Base-by-base conservation (phyloP, 2,888 invertebrate species). In the Neoascia interrupta region DNA sequence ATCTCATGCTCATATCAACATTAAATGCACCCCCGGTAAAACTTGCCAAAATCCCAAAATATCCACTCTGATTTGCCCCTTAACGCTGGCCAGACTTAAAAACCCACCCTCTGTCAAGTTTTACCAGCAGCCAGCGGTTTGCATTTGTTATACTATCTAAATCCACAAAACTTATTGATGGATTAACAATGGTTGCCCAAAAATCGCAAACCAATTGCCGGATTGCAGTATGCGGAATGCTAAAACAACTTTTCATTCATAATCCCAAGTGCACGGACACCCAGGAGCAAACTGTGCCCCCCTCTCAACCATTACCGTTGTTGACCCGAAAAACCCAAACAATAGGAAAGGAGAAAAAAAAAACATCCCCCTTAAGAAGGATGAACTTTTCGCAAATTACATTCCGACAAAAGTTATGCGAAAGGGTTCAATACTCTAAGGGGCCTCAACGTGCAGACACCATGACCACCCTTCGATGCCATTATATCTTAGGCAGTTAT, bases 401-500 rank as follows among this genome's bases (percentile, higher is more conserved):
- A 72, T 76, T 58, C 64, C 41, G 64, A 72, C 76, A 64, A 76
- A 76, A 76, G 58, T 66, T 72, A 26, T 39, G 37, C 39, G 18
- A 39, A 63, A 70, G 75, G 63, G 51, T 63, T 56, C 61, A 63
- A 69, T 75, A 63, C 63, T 56, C 75, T 51, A 61, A 39, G 28
- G 54, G 49, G 47, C 43, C 37, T 6, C 37, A 10, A 21, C 49
- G 54, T 13, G n/a, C 2, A n/a, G 8, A 2, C 45, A 39, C 37
- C 53, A 31, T 13, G 18, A 28, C 60, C 41, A 34, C 26, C 11
- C 34, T 53, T 23, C 63, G 16, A 18, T 13, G 36, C 64, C 53
- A 72, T 76, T 70, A 76, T 76, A 76, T 76, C 70, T 72, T 66
- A 76, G 64, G 76, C 76, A 64, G 76, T 76, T 76, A 72, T 76